Conservation (phyloP, 1,140 invertebrate genomes). For the Drosophila parvula region DNA sequence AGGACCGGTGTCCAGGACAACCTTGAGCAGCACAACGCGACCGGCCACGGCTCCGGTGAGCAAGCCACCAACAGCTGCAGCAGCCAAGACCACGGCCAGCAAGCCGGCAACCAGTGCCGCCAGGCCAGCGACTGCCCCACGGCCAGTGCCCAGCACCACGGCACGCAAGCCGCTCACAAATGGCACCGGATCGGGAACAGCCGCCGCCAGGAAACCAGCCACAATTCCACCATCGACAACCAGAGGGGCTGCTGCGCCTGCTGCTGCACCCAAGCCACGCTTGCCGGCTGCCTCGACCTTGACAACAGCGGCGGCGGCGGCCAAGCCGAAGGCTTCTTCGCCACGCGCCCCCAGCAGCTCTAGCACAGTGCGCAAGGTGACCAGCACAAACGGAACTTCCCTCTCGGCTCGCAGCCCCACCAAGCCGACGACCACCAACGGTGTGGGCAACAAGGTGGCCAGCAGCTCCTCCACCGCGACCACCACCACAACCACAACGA, state of each 20-base stretch:
- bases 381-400: constrained; percentile 25
- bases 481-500: constrained; percentile 61
- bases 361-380: constrained; percentile 60
- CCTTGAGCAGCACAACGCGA: constrained; percentile 39
- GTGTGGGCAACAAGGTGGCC: constrained; percentile 43
- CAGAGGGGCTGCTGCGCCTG: constrained; percentile 1
- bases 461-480: constrained; percentile 33
- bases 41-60: constrained; percentile 56
- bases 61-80: constrained; percentile 19
- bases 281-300: background rate
- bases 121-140: constrained; percentile 15
- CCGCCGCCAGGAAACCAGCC: constrained; percentile 35
- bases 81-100: constrained; percentile 22
- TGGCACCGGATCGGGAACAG: constrained; percentile 9
- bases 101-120: constrained; percentile 21
- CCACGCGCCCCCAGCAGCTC: constrained; percentile 55
- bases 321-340: constrained; percentile 65
- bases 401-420: constrained; percentile 63
- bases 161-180: constrained; percentile 29
- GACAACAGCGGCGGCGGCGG: constrained; percentile 17
- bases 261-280: constrained; percentile 38
- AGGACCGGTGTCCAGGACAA: constrained; percentile 12
- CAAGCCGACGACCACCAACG: constrained; percentile 63
- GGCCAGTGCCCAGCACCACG: constrained; percentile 22
- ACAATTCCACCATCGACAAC: constrained; percentile 10